Conservation (phyloP, 30 jellyfish, hydroid and myxozoan species). For the Pseudorhiza aurosa region DNA sequence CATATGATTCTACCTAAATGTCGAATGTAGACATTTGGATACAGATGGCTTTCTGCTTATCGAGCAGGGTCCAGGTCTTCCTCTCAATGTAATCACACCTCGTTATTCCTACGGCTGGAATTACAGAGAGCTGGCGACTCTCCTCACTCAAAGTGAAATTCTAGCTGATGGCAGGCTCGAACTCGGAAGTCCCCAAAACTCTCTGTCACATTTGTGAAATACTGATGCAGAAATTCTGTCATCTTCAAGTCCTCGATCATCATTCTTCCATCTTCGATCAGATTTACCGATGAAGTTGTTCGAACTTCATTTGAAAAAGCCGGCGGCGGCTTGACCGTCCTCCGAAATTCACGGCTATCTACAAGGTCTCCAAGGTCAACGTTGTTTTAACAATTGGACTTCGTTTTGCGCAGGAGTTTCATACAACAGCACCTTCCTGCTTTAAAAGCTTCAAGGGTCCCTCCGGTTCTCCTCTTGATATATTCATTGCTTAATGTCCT, state of each 20-base stretch:
- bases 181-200: background rate
- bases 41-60: too few species aligned
- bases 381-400: conserved; percentile 27
- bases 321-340: too few species aligned
- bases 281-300: conserved; percentile 9
- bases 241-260: conserved; percentile 29
- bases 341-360: conserved; percentile 2
- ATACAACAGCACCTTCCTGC: conserved; percentile 7
- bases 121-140: too few species aligned
- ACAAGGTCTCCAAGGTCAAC: conserved; percentile 12
- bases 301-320: conserved; percentile 1
- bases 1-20: too few species aligned
- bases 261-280: conserved; percentile 34
- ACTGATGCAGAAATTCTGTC: conserved; percentile 29
- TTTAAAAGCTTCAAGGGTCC: conserved; percentile 10
- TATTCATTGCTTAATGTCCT: background rate
- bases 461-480: conserved; percentile 12
- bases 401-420: conserved; percentile 41
- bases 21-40: too few species aligned
- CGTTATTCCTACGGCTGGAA: too few species aligned
- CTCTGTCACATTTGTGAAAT: conserved; percentile 35
- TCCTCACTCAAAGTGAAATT: too few species aligned
- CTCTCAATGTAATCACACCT: too few species aligned
- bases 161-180: background rate
- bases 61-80: too few species aligned